Conservation (phyloP, 2,113 vertebrate species). For the Calypte anna region DNA sequence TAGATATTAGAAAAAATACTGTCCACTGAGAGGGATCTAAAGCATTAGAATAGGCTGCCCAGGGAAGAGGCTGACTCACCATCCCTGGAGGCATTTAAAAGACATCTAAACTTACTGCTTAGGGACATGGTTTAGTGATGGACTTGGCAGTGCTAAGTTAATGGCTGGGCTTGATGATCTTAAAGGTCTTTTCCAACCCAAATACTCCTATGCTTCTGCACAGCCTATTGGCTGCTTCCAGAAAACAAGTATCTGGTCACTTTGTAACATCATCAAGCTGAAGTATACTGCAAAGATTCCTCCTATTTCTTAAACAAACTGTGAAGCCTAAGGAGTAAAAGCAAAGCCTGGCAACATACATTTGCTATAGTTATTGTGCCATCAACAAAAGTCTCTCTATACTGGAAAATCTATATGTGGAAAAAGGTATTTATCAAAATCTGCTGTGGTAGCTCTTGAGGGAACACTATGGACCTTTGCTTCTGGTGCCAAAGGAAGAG, state of each 20-base stretch:
- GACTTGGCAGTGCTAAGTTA: no score
- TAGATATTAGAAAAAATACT: no score
- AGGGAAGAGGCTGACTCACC: no score
- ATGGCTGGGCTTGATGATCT: no score
- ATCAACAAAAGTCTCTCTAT: neutral
- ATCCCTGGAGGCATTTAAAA: no score
- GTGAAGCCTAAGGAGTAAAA: neutral
- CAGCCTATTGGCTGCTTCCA: neutral
- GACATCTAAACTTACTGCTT: no score
- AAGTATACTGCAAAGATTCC: neutral
- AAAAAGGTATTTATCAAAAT: neutral
- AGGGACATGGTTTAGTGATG: no score
- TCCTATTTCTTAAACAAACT: neutral
- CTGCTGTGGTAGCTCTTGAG: neutral
- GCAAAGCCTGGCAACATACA: neutral
- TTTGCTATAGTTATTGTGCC: neutral
- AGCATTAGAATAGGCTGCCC: no score
- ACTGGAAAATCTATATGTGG: neutral
- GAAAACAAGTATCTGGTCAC: neutral
- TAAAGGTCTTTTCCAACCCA: no score
- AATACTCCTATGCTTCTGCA: no score
- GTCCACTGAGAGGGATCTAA: no score
- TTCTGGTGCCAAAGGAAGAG: neutral
- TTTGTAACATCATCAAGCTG: neutral
- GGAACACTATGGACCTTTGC: neutral